Percentiles rank a stretch among this genome's conserved stretches.
These are phyloP conservation scores for Drosophila atripex DNA, from an alignment of 2,888 invertebrate genomes.

Conservation along the genomic window DNA sequence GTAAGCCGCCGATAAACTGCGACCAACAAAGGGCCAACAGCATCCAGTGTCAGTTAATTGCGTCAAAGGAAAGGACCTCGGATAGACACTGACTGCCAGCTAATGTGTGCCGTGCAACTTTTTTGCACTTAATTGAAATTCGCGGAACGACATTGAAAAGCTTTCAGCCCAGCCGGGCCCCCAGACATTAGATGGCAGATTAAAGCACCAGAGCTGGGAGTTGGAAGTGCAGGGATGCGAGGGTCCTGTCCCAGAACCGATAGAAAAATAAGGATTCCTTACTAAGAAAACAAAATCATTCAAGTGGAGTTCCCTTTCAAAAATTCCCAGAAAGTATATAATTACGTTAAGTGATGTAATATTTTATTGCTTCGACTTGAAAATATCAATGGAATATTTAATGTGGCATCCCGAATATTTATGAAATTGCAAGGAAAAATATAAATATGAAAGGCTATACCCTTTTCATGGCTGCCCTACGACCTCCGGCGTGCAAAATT, in stretches of 20 bases:
- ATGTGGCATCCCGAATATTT: neutral
- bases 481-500: slow-evolving; percentile 22
- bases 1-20: slow-evolving; percentile 4
- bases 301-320: neutral
- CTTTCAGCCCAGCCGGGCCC: slow-evolving; percentile 12
- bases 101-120: slow-evolving; percentile 17
- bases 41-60: slow-evolving; percentile 20
- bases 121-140: slow-evolving; percentile 20
- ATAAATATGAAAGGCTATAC: slow-evolving; percentile 15
- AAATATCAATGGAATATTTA: neutral
- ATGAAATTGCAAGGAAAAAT: slow-evolving; percentile 13
- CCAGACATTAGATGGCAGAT: slow-evolving; percentile 13
- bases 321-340: neutral
- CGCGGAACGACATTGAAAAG: slow-evolving; percentile 26
- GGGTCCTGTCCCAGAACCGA: neutral
- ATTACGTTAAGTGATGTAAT: neutral
- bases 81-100: slow-evolving; percentile 16
- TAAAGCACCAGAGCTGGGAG: neutral
- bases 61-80: slow-evolving; percentile 3
- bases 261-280: too few species aligned
- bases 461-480: slow-evolving; percentile 16
- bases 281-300: neutral
- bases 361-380: neutral
- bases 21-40: slow-evolving; percentile 8
- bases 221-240: too few species aligned